Evolutionary conservation across 2,888 invertebrate genomes (phyloP).

Genomic region (Drosophila quinaria): DNA sequence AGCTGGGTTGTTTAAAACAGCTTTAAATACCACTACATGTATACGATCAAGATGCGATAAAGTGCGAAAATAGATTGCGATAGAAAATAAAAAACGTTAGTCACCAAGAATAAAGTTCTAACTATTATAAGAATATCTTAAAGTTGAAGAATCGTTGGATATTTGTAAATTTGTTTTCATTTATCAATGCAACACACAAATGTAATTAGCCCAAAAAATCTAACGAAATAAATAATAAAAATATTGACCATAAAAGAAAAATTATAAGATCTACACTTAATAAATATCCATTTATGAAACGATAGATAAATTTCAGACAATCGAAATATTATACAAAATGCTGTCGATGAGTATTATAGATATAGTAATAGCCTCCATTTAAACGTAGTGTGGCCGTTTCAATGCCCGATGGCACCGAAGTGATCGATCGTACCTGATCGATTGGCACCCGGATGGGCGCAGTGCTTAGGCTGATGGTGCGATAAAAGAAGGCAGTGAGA

Average conservation of each 20-base stretch:
- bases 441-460: slow-evolving; percentile 25
- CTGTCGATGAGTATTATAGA: slow-evolving; percentile 52
- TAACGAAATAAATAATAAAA: neutral
- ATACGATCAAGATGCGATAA: too few species aligned
- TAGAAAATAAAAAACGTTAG: too few species aligned
- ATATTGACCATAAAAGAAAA: neutral
- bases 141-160: too few species aligned
- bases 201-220: too few species aligned
- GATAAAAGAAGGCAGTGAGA: slow-evolving; percentile 84
- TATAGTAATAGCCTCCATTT: slow-evolving; percentile 62
- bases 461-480: slow-evolving; percentile 70
- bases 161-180: too few species aligned
- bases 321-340: slow-evolving; percentile 23
- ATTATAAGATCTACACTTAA: neutral
- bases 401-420: neutral
- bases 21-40: too few species aligned
- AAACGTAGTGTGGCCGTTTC: slow-evolving; percentile 44
- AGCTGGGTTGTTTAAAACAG: too few species aligned
- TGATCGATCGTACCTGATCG: neutral
- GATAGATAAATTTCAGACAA: neutral
- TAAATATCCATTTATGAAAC: slow-evolving; percentile 7
- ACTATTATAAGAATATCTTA: too few species aligned
- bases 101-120: too few species aligned
- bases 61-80: too few species aligned
- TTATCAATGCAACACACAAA: too few species aligned